Evolutionary conservation across 37 sponge, comb jelly and placozoan species (phyloP).

Genomic region (Geodia barretti): DNA sequence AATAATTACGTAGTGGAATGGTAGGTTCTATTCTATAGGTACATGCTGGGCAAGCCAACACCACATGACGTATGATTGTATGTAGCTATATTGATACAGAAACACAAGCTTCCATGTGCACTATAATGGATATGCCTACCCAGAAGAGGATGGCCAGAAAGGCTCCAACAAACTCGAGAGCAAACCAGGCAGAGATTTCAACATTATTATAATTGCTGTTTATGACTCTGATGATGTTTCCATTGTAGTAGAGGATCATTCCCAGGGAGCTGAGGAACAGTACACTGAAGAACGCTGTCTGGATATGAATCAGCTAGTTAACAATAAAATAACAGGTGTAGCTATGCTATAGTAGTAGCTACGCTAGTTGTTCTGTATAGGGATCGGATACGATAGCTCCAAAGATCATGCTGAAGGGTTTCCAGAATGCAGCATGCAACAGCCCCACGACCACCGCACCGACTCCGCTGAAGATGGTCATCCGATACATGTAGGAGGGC

Average conservation of each 20-base stretch:
- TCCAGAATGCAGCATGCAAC: neutral
- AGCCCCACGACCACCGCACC: neutral
- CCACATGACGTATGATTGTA: too few relatives aligned
- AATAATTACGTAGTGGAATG: too few relatives aligned
- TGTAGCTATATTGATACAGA: neutral
- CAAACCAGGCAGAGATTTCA: neutral
- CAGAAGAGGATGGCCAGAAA: slow-evolving; percentile 2
- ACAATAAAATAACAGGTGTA: neutral
- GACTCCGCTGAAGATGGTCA: neutral
- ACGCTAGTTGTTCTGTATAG: too few relatives aligned
- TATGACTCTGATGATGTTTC: neutral
- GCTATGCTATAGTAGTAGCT: neutral
- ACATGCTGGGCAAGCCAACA: too few relatives aligned
- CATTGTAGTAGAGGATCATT: neutral
- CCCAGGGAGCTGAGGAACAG: neutral
- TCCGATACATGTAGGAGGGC: neutral
- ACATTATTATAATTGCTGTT: neutral
- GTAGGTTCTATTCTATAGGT: too few relatives aligned
- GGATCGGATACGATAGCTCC: slow-evolving; percentile 7
- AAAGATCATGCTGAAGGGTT: neutral
- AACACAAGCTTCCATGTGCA: too few relatives aligned
- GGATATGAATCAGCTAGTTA: neutral
- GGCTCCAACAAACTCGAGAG: neutral
- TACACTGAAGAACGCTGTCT: slow-evolving; percentile 1
- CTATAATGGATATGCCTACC: neutral